Evolutionary conservation across 2,797 vertebrate genomes (phyloP).

Genomic region (Jordanella pulchra): DNA sequence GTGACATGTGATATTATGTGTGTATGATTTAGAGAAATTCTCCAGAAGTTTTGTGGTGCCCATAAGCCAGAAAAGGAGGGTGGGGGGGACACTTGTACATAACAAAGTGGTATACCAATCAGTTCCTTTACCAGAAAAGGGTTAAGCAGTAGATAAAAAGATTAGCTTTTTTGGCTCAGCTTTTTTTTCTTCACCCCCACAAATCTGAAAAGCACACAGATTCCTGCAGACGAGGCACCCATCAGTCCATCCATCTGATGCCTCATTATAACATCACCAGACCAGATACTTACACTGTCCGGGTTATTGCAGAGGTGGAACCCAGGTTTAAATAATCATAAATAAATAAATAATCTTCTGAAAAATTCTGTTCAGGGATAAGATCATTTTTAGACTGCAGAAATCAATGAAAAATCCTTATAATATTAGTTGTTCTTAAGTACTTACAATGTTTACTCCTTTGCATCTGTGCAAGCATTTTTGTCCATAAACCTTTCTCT

Average conservation of each 20-base stretch:
- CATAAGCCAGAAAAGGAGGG: too few species aligned
- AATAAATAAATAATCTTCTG: neutral
- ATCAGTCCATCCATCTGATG: too few species aligned
- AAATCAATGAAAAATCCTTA: neutral
- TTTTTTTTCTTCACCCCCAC: neutral
- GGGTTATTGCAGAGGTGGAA: too few species aligned
- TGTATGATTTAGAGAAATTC: neutral
- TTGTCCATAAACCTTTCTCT: neutral
- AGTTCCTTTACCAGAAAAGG: too few species aligned
- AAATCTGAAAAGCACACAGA: too few species aligned
- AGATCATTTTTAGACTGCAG: neutral
- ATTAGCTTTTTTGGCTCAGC: neutral
- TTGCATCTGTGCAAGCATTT: neutral
- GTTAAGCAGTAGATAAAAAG: neutral
- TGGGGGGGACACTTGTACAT: too few species aligned
- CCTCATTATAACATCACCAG: too few species aligned
- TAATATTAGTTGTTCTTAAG: too few species aligned
- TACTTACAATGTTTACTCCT: neutral
- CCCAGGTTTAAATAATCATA: too few species aligned
- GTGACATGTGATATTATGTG: neutral
- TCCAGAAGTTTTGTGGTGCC: neutral
- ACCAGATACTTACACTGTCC: too few species aligned
- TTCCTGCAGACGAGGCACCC: too few species aligned
- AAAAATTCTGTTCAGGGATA: neutral
- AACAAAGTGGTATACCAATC: too few species aligned